phyloP scores from a whole-genome alignment of 2,888 invertebrate species.

The Creontiades dilutus region DNA sequence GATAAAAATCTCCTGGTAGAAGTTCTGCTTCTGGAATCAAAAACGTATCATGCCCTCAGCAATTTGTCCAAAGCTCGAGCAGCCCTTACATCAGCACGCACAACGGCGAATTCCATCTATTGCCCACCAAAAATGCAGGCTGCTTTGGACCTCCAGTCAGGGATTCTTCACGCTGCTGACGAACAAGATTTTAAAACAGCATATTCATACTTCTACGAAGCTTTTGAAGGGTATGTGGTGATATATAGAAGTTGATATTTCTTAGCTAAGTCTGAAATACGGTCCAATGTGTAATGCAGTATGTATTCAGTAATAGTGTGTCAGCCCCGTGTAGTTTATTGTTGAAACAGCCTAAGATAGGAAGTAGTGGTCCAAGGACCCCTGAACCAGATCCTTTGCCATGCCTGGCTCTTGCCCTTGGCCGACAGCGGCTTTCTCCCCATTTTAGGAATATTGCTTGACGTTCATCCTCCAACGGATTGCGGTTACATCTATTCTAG shows the following conservation, averaged over 20 bases:
- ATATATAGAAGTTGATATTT: too few species aligned
- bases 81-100: constrained; percentile 97
- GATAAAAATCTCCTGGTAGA: constrained; percentile 99
- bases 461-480: too few species aligned
- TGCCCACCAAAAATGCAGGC: constrained; percentile 99
- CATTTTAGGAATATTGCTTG: constrained; percentile 19
- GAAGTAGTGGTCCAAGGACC: constrained; percentile 8
- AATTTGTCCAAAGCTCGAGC: constrained; percentile 98
- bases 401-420: constrained; percentile 30
- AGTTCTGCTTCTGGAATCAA: constrained; percentile 96
- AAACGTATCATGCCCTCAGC: constrained; percentile 98
- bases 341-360: neutral
- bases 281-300: too few species aligned
- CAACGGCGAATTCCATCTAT: constrained; percentile 99
- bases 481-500: too few species aligned
- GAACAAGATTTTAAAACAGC: constrained; percentile 99
- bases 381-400: neutral
- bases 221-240: constrained; percentile 90
- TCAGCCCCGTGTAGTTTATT: too few species aligned
- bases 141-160: constrained; percentile 97
- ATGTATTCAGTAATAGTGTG: too few species aligned
- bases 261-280: too few species aligned
- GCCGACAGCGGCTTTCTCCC: constrained; percentile 44
- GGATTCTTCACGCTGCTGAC: constrained; percentile 99
- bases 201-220: constrained; percentile 99